phyloP scores from a whole-genome alignment of 2,113 vertebrate genomes.

The Cariama cristata region DNA sequence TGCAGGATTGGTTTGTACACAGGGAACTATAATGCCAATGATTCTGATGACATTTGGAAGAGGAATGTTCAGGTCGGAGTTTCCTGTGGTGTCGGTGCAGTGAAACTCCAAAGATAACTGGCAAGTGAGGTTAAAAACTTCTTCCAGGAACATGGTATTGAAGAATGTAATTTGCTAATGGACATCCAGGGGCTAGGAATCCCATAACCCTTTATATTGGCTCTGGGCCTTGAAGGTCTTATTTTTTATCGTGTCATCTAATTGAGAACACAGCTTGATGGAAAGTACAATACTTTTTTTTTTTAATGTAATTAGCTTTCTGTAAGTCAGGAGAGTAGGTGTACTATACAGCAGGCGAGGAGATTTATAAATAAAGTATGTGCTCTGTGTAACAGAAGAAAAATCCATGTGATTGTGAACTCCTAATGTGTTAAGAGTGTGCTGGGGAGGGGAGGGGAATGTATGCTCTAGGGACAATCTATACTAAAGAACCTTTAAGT shows the following conservation, averaged over 20 bases:
- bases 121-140: neutral
- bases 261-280: neutral
- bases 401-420: neutral
- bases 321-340: neutral
- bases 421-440: neutral
- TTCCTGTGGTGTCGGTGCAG: neutral
- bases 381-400: neutral
- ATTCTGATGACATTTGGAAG: neutral
- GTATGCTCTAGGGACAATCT: neutral
- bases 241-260: neutral
- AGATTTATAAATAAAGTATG: neutral
- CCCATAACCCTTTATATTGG: neutral
- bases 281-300: neutral
- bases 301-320: neutral
- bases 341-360: neutral
- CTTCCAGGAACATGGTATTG: neutral
- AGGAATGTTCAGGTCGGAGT: neutral
- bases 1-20: neutral
- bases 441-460: neutral
- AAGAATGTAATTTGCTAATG: neutral
- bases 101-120: neutral
- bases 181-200: neutral
- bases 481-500: neutral
- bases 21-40: fast-evolving
- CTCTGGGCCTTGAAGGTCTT: neutral